Percentiles rank a stretch among this genome's conserved stretches.
phyloP scores from a whole-genome alignment of 2,113 vertebrate genomes.

The Leucopternis melanops region DNA sequence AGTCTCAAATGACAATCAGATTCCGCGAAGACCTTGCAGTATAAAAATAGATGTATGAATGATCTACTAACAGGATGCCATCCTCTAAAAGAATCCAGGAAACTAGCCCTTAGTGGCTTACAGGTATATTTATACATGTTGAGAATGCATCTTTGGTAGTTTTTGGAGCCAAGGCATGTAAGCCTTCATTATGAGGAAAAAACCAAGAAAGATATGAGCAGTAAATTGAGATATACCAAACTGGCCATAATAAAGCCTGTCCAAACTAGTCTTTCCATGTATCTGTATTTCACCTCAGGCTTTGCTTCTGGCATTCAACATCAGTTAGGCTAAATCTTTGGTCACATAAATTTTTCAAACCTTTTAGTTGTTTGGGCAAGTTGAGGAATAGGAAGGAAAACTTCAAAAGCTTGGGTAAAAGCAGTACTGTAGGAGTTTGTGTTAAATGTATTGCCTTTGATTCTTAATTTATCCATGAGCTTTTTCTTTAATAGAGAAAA shows the following conservation, averaged over 20 bases:
- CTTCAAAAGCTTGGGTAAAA: constrained; percentile 34
- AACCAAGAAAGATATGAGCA: neutral
- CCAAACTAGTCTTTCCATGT: neutral
- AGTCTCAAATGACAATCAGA: neutral
- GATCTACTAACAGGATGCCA: neutral
- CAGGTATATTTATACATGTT: neutral
- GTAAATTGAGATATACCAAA: neutral
- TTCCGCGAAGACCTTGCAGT: neutral
- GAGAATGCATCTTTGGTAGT: neutral
- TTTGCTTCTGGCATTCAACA: constrained; percentile 23
- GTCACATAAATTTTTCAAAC: constrained; percentile 26
- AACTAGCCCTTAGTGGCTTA: neutral
- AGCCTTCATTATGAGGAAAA: neutral
- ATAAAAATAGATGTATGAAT: neutral
- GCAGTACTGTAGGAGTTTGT: neutral
- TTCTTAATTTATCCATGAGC: neutral
- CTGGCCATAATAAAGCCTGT: neutral
- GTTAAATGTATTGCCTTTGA: neutral
- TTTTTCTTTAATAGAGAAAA: neutral
- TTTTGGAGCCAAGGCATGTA: neutral
- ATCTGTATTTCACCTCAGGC: neutral
- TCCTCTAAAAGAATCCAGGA: neutral
- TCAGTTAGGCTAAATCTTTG: neutral
- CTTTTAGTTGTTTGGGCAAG: neutral
- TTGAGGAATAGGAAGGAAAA: neutral